Evolutionary conservation across 1,140 invertebrate species (phyloP).

Genomic region (Oreohelix idahoensis): DNA sequence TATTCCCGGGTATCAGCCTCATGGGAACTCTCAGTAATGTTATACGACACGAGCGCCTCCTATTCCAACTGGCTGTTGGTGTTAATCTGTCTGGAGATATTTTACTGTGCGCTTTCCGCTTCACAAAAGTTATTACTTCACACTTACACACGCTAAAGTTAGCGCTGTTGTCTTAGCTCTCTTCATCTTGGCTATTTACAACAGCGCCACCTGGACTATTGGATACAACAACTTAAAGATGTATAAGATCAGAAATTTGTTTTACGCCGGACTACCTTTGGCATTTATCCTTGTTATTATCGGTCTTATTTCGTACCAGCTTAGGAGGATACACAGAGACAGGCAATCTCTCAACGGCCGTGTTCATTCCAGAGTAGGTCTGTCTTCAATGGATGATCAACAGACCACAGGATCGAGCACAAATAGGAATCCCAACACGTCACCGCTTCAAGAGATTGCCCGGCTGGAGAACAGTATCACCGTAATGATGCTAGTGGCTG

Average conservation of each 20-base stretch:
- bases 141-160: slow-evolving; percentile 40
- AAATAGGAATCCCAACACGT: slow-evolving; percentile 37
- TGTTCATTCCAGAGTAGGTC: slow-evolving; percentile 33
- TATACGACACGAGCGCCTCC: slow-evolving; percentile 50
- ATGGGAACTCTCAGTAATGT: slow-evolving; percentile 43
- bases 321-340: slow-evolving; percentile 40
- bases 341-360: slow-evolving; percentile 32
- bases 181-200: slow-evolving; percentile 25
- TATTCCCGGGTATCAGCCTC: not conserved
- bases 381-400: slow-evolving; percentile 52
- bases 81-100: slow-evolving; percentile 59
- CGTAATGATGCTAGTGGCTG: slow-evolving; percentile 44
- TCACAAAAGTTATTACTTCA: slow-evolving; percentile 50
- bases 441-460: slow-evolving; percentile 31
- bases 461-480: slow-evolving; percentile 50
- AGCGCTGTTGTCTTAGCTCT: slow-evolving; percentile 43
- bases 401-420: slow-evolving; percentile 45
- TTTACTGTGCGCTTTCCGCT: slow-evolving; percentile 59
- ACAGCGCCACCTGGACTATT: not conserved
- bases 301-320: slow-evolving; percentile 41
- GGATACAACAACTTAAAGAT: slow-evolving; percentile 29
- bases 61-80: slow-evolving; percentile 64
- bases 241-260: slow-evolving; percentile 33
- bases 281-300: slow-evolving; percentile 50
- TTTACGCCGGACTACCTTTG: slow-evolving; percentile 47